Percentiles rank a stretch among this genome's conserved stretches.
phyloP scores from a whole-genome alignment of 2,888 invertebrate genomes.

The Quadroppia sp. region DNA sequence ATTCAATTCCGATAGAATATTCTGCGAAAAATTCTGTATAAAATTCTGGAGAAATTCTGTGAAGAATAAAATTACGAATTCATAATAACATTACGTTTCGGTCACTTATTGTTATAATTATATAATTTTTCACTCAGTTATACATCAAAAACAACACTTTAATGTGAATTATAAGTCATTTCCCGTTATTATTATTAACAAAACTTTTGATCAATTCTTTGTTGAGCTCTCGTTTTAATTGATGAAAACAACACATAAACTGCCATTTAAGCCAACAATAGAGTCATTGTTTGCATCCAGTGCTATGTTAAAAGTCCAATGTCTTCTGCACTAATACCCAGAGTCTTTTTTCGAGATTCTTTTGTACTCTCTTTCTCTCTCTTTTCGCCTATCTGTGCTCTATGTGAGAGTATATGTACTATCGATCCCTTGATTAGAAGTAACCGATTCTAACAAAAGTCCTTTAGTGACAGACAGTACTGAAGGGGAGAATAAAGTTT shows the following conservation, averaged over 20 bases:
- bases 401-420: not conserved
- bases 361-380: not conserved
- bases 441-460: not conserved
- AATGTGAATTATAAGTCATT: not conserved
- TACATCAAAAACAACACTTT: not conserved
- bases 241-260: not conserved
- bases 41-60: not conserved
- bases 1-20: not conserved
- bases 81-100: not conserved
- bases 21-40: not conserved
- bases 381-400: too few relatives aligned
- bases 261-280: not conserved
- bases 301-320: too few relatives aligned
- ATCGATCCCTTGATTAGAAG: not conserved
- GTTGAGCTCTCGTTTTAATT: not conserved
- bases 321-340: not conserved
- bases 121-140: not conserved
- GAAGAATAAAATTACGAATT: not conserved
- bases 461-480: not conserved
- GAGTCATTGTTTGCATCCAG: not conserved
- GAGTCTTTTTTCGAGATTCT: not conserved
- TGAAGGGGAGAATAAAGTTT: not conserved
- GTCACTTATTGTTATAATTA: not conserved
- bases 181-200: not conserved
- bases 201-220: not conserved